Evolutionary conservation across 2,113 vertebrate genomes (phyloP).

Genomic region (Gadus macrocephalus): DNA sequence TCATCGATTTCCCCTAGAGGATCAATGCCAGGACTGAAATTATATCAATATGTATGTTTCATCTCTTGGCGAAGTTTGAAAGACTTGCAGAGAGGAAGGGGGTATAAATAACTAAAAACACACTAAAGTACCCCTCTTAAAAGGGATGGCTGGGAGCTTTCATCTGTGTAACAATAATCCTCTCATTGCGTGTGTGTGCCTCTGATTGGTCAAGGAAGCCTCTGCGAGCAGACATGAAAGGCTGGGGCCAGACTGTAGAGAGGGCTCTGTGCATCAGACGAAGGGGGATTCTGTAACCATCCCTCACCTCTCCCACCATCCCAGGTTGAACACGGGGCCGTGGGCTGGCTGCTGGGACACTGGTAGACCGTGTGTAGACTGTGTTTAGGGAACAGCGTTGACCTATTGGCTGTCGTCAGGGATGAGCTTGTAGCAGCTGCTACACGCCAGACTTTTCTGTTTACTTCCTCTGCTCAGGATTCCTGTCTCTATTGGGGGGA

Average conservation of each 20-base stretch:
- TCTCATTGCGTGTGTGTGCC: slow-evolving; percentile 61
- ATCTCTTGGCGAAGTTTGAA: slow-evolving; percentile 71
- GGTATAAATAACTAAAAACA: slow-evolving; percentile 72
- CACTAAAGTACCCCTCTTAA: slow-evolving; percentile 68
- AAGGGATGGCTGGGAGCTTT: slow-evolving; percentile 70
- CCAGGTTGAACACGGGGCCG: slow-evolving; percentile 50
- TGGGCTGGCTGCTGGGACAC: slow-evolving; percentile 47
- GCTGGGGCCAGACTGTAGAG: slow-evolving; percentile 34
- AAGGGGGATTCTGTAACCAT: not conserved
- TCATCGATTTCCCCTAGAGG: slow-evolving; percentile 66
- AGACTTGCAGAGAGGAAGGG: slow-evolving; percentile 67
- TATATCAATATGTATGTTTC: slow-evolving; percentile 65
- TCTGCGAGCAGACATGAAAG: slow-evolving; percentile 70
- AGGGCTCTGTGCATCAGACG: too few species aligned
- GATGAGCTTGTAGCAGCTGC: slow-evolving; percentile 85
- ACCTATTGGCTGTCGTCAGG: slow-evolving; percentile 68
- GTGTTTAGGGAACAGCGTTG: slow-evolving; percentile 77
- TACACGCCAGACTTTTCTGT: slow-evolving; percentile 69
- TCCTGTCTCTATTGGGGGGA: slow-evolving; percentile 31
- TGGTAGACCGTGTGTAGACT: slow-evolving; percentile 54
- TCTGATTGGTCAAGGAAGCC: slow-evolving; percentile 67
- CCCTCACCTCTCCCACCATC: slow-evolving; percentile 24
- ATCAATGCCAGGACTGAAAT: slow-evolving; percentile 65
- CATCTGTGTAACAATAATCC: slow-evolving; percentile 74
- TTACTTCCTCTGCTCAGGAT: slow-evolving; percentile 52